Percentiles rank a stretch among this genome's conserved stretches.
Evolutionary conservation across 2,888 invertebrate species (phyloP).

Genomic region (Danaus chrysippus): DNA sequence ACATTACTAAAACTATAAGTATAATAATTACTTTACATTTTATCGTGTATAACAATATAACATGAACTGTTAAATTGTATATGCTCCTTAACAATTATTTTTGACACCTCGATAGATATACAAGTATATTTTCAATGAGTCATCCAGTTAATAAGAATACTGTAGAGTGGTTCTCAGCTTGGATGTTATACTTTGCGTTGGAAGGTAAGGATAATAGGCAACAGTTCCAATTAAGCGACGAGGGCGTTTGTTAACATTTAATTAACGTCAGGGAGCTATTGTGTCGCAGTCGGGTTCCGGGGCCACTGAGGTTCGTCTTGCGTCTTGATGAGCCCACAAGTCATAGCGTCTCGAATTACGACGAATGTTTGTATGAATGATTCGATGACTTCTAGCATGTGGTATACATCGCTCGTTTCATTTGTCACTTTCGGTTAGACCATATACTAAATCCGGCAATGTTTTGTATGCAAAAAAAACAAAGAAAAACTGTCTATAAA

Average conservation of each 20-base stretch:
- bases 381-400: constrained; percentile 30
- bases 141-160: constrained; percentile 58
- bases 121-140: constrained; percentile 31
- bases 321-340: constrained; percentile 59
- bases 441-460: constrained; percentile 27
- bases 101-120: background rate
- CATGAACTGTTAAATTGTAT: no score
- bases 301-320: constrained; percentile 51
- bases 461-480: constrained; percentile 18
- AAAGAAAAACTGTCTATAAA: constrained; percentile 17
- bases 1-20: no score
- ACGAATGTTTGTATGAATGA: constrained; percentile 41
- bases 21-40: no score
- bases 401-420: constrained; percentile 36
- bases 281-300: constrained; percentile 65
- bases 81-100: no score
- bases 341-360: constrained; percentile 59
- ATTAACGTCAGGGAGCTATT: constrained; percentile 76
- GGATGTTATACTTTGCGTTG: constrained; percentile 66
- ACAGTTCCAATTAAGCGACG: constrained; percentile 78
- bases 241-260: constrained; percentile 80
- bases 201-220: constrained; percentile 78
- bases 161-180: constrained; percentile 65
- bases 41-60: no score
- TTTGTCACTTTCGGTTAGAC: constrained; percentile 4